Evolutionary conservation across 2,888 invertebrate genomes (phyloP).

Genomic region (Caenorhabditis wallacei): DNA sequence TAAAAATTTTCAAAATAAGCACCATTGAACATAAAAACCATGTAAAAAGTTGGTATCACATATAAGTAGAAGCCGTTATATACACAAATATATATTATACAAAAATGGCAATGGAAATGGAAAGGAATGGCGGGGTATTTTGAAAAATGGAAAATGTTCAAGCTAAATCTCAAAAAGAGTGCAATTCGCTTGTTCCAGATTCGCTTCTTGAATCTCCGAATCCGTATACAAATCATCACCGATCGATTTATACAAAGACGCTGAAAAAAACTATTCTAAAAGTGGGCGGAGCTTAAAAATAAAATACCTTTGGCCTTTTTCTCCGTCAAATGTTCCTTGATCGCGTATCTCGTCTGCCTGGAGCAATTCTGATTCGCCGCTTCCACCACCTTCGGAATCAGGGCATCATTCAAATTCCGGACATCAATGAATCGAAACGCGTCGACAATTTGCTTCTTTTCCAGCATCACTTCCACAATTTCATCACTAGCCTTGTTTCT

Average conservation of each 20-base stretch:
- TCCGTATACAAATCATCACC: constrained; percentile 45
- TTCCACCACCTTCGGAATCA: constrained; percentile 65
- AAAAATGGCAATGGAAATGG: no score
- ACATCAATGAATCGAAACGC: constrained; percentile 63
- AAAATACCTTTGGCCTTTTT: constrained; percentile 53
- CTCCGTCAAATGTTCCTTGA: constrained; percentile 61
- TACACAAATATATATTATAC: constrained; percentile 17
- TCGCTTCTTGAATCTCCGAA: constrained; percentile 39
- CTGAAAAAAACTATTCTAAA: constrained; percentile 53
- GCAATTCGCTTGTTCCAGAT: constrained; percentile 36
- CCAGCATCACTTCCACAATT: constrained; percentile 72
- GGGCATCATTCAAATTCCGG: constrained; percentile 51
- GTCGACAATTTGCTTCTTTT: constrained; percentile 65
- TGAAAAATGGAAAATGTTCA: no score
- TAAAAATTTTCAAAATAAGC: background rate
- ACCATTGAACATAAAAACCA: constrained; percentile 4
- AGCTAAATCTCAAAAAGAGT: constrained; percentile 51
- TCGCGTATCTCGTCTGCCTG: constrained; percentile 55
- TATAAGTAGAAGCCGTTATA: constrained; percentile 11
- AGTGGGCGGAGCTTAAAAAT: background rate
- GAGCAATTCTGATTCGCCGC: constrained; percentile 50
- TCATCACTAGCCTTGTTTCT: constrained; percentile 67
- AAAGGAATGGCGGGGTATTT: no score
- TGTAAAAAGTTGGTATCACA: constrained; percentile 11
- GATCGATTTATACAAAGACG: constrained; percentile 37